phyloP scores from a whole-genome alignment of 2,113 vertebrate species.

The Syngnathus typhle region DNA sequence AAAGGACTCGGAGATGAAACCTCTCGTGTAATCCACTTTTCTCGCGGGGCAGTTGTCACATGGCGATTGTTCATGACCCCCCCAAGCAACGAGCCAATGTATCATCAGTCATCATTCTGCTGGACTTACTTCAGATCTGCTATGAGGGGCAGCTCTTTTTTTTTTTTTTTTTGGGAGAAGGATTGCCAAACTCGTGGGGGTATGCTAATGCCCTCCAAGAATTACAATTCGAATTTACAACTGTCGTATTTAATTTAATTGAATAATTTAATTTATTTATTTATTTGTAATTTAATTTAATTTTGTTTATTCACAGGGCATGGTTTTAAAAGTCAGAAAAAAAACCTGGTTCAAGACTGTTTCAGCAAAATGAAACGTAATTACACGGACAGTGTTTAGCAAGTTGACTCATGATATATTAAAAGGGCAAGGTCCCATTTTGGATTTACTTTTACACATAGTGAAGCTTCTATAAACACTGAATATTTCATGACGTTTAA shows the following conservation, averaged over 20 bases:
- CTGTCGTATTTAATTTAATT: too few relatives aligned
- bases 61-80: slow-evolving; percentile 7
- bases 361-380: background rate
- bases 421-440: slow-evolving; percentile 13
- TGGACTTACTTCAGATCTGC: background rate
- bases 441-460: slow-evolving; percentile 15
- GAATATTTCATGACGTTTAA: slow-evolving; percentile 53
- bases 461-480: slow-evolving; percentile 22
- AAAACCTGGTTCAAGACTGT: too few relatives aligned
- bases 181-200: background rate
- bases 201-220: too few relatives aligned
- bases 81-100: slow-evolving; percentile 2
- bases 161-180: background rate
- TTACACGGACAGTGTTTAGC: background rate
- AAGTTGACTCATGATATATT: slow-evolving; percentile 19
- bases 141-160: background rate
- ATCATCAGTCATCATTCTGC: slow-evolving; percentile 14
- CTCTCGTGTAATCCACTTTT: slow-evolving; percentile 4
- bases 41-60: background rate
- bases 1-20: background rate
- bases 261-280: too few relatives aligned
- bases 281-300: too few relatives aligned
- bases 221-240: too few relatives aligned
- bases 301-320: too few relatives aligned
- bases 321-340: too few relatives aligned